Conservation (phyloP, 1,140 invertebrate species). For the Arion vulgaris region DNA sequence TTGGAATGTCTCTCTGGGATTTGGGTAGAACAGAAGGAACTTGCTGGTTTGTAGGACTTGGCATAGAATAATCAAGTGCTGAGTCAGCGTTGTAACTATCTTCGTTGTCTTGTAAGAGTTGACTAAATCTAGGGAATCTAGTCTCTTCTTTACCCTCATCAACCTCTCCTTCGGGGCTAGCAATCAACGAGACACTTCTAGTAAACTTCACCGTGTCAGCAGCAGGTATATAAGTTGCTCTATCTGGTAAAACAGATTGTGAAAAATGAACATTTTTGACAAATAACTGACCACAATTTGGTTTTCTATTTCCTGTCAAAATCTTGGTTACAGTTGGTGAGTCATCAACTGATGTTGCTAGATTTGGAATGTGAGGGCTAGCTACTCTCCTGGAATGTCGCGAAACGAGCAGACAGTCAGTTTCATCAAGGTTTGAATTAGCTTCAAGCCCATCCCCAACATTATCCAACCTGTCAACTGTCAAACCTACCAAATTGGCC, state of each 20-base stretch:
- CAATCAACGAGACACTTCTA: constrained; percentile 25
- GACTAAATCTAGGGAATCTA: constrained; percentile 30
- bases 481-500: neutral
- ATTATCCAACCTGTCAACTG: neutral
- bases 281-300: neutral
- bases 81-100: neutral
- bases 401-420: constrained; percentile 16
- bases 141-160: constrained; percentile 22
- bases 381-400: neutral
- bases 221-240: neutral
- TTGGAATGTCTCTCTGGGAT: no score
- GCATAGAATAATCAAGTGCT: neutral
- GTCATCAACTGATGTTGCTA: neutral
- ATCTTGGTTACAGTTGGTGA: neutral
- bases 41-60: neutral
- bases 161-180: constrained; percentile 34
- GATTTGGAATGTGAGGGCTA: neutral
- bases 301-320: neutral
- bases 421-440: constrained; percentile 16
- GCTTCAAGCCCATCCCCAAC: neutral
- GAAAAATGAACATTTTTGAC: neutral
- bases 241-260: neutral
- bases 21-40: neutral
- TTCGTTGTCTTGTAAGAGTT: constrained; percentile 15
- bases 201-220: neutral